These are phyloP conservation scores for Gephyroberyx darwinii DNA, from an alignment of 2,797 vertebrate species.

Conservation along the genomic window DNA sequence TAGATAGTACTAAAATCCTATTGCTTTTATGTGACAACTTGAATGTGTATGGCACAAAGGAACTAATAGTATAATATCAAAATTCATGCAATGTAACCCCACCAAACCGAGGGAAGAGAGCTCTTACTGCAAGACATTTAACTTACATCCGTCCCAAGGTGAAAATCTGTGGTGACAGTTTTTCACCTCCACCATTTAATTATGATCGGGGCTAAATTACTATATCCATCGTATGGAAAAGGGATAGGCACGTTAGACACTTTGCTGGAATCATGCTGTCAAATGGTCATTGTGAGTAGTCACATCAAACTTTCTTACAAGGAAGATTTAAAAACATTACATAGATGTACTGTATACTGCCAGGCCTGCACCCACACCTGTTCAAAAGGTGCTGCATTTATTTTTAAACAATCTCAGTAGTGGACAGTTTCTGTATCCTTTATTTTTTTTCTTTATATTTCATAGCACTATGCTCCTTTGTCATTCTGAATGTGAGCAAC, in stretches of 20 bases:
- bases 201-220: too few species aligned
- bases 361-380: conserved; percentile 9
- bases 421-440: neutral
- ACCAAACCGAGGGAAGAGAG: neutral
- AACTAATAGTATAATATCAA: neutral
- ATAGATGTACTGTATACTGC: conserved; percentile 21
- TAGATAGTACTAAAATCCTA: neutral
- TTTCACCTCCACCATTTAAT: too few species aligned
- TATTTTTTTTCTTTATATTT: neutral
- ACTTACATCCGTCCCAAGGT: too few species aligned
- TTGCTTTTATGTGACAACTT: conserved; percentile 2
- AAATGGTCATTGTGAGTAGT: neutral
- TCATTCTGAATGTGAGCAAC: conserved; percentile 26
- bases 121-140: too few species aligned
- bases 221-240: neutral
- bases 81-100: neutral
- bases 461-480: neutral
- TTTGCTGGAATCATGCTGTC: conserved; percentile 11
- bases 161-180: too few species aligned
- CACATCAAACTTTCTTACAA: neutral
- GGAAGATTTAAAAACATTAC: neutral
- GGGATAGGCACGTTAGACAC: conserved; percentile 12
- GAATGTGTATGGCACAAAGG: neutral
- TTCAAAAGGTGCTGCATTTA: conserved; percentile 13
- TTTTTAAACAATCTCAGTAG: neutral